Evolutionary conservation across 92 coral and sea anemone genomes (phyloP), one percentile per base, ranked within the genome.

Genomic region (Paragorgia papillata): DNA sequence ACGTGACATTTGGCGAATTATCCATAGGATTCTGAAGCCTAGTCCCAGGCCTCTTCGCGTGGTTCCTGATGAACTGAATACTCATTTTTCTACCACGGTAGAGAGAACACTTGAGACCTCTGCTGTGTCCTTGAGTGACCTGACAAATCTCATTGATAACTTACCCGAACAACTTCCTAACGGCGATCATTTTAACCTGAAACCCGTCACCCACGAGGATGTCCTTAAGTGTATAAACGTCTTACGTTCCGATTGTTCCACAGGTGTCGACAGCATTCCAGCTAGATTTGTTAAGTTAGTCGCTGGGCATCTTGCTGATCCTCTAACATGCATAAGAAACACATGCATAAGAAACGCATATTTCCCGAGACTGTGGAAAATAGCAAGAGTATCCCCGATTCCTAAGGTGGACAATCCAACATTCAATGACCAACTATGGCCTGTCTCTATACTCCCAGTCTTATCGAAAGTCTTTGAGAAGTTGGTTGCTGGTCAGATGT

Each of bases 251-350:
- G 88, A 79, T 26, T 46, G 75, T 10, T 86, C 90, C 40, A 86
- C 90, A 22, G 86, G 86, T 33, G 40, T 70, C 26, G 89, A 85
- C 44, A 9, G 20, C 29, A 74, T 85, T 62, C 79, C 83, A 34
- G 76, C 69, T 18, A 74, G 32, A 26, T 85, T 55, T 64, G 22
- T 82, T 41, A 82, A 86, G 43, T 17, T 81, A 12, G 89, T 66
- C 40, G 79, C 79, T 24, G 83, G 56, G 12, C 56, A 53, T 74
- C 27, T 81, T 31, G 74, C 86, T 14, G 79, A 30, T 20, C 89
- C 89, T 10, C 73, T 85, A 17, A 85, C 86, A 35, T 26, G 12
- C 20, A 85, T 85, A 29, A 85, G 80, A 31, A 85, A 85, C 75
- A 32, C 29, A 26, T 74, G 71, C 62, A 85, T 85, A 21, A 37